Conservation (phyloP, 2,113 vertebrate species). For the Narcine bancroftii region DNA sequence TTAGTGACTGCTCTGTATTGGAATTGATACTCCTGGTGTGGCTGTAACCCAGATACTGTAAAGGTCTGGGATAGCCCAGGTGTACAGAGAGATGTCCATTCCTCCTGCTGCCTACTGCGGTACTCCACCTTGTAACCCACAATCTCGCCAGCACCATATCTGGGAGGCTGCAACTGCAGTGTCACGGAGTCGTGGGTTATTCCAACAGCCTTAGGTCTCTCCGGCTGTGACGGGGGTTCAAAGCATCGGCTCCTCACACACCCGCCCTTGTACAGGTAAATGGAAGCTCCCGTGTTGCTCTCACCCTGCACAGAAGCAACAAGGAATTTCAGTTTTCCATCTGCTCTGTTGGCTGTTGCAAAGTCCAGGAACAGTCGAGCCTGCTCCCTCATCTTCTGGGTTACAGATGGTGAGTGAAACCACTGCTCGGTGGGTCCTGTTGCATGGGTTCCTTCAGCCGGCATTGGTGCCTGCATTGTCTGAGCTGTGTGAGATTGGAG, state of each 20-base stretch:
- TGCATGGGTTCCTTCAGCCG: not conserved
- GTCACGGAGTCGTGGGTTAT: conserved; percentile 34
- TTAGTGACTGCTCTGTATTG: conserved; percentile 14
- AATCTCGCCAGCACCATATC: not conserved
- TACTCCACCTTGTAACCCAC: conserved; percentile 21
- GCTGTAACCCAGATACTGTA: conserved; percentile 29
- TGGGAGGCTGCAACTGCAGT: not conserved
- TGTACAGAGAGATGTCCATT: conserved; percentile 23
- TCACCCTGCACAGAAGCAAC: not conserved
- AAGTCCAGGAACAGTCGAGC: not conserved
- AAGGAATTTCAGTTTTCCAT: not conserved
- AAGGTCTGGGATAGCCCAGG: not conserved
- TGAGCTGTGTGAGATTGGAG: not conserved
- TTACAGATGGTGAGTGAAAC: not conserved
- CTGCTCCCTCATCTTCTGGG: not conserved
- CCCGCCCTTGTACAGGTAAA: conserved; percentile 13
- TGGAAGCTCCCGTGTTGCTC: not conserved
- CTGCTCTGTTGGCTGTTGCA: not conserved
- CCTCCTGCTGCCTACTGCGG: not conserved
- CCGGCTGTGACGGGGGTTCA: conserved; percentile 39
- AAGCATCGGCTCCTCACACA: conserved; percentile 33
- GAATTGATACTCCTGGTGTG: conserved; percentile 20
- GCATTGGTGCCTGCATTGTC: not conserved
- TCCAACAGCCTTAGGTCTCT: not conserved
- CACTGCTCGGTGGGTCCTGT: not conserved